A percentile compares a stretch with the other conserved stretches of the same genome.
Conservation (phyloP, 2,797 vertebrate genomes). For the Phylloscopus collybita region DNA sequence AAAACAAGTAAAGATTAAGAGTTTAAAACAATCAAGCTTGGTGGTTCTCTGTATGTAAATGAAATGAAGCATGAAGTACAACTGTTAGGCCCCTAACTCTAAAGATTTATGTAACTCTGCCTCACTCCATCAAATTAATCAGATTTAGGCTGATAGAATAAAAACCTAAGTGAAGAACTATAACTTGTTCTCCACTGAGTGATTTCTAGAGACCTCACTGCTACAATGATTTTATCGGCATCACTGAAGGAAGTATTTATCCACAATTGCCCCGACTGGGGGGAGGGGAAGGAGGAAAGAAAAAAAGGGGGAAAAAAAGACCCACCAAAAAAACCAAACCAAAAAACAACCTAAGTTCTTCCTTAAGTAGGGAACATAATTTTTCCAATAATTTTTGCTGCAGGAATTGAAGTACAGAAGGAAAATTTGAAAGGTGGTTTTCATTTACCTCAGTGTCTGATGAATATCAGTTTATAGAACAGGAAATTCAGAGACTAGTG, state of each 20-base stretch:
- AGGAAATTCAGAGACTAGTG: neutral
- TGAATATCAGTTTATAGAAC: neutral
- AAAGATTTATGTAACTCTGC: neutral
- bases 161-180: neutral
- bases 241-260: neutral
- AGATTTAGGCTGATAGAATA: neutral
- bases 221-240: neutral
- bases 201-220: neutral
- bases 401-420: neutral
- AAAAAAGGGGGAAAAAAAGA: neutral
- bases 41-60: neutral
- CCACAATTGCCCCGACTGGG: neutral
- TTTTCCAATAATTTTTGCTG: neutral
- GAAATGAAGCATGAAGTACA: neutral
- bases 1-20: neutral
- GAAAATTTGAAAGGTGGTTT: neutral
- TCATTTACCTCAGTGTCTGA: neutral
- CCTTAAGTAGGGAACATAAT: neutral
- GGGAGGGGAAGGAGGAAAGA: rapidly evolving
- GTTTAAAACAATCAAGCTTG: neutral
- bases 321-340: rapidly evolving
- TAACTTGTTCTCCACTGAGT: neutral
- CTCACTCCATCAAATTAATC: neutral
- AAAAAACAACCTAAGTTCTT: neutral
- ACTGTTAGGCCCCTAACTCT: neutral